Evolutionary conservation across 2,113 vertebrate genomes (phyloP), one percentile per base, ranked within the genome.

Genomic region (Sinocyclocheilus rhinocerous): DNA sequence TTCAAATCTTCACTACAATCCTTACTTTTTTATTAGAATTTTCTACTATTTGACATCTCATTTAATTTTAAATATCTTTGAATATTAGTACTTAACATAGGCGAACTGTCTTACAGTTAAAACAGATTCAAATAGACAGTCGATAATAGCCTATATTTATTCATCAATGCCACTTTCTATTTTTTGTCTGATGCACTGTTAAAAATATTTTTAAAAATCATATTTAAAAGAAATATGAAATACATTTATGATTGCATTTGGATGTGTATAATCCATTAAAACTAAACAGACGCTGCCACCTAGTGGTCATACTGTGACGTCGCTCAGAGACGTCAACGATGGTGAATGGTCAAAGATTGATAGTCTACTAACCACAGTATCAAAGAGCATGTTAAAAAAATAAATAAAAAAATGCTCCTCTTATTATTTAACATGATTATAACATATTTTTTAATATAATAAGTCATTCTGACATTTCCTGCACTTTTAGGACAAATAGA

Each of bases 231-330:
- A 45, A 45, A 45, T 48, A 48, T 15, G 2, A 22, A 72, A 13
- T 48, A 13, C 8, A 59, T 20, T 20, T 13, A 24, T 75, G 12
- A 75, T 24, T 0, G 22, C 12, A 0, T 48, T 13, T 2, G 10
- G 22, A 52, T 36, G 45, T 45, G 45, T 11, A 39, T 1, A 8
- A 6, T 15, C 12, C 22, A 12, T 39, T 20, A 18, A 84, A 76
- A 67, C 33, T 80, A 65, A 87, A 85, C 63, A 86, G 52, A 89
- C 91, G 89, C 93, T 93, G 91, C 84, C 92, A 92, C 91, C 93
- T 94, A 93, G 91, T 92, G 94, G 85, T 77, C 5, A 67, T 20
- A 55, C 1, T 55, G 39, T 39, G 39, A 39, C 39, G 6, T 39
- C 39, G 7, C 6, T 39, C 6, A 39, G 42, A 1, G 42, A 42